Conservation (phyloP, 2,888 invertebrate genomes). For the Xestia sexstrigata region DNA sequence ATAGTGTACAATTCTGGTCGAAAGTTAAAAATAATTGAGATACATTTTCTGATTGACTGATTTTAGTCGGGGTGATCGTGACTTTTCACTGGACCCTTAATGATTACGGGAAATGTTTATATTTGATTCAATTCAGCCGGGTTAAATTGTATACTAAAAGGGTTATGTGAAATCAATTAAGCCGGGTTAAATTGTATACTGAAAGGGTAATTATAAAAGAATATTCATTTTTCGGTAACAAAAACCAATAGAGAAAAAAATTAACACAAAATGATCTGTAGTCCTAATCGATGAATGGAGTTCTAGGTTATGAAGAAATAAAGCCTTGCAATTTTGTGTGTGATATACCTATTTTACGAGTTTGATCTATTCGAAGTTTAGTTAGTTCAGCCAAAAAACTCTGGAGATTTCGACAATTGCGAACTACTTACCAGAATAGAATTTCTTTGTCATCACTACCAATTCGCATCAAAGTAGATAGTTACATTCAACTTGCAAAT, state of each 20-base stretch:
- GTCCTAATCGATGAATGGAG: background rate
- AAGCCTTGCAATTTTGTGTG: background rate
- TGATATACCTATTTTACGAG: background rate
- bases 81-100: background rate
- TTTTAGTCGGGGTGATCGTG: background rate
- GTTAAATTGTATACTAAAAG: slow-evolving; percentile 7
- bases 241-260: background rate
- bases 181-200: background rate
- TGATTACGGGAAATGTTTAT: slow-evolving; percentile 9
- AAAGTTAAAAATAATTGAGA: background rate
- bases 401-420: background rate
- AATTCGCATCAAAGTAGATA: slow-evolving; percentile 47
- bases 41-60: background rate
- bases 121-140: background rate
- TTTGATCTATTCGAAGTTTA: background rate
- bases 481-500: slow-evolving; percentile 52
- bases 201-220: slow-evolving; percentile 1
- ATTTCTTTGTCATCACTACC: slow-evolving; percentile 35
- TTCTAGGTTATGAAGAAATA: background rate
- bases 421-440: slow-evolving; percentile 16
- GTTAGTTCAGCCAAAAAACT: background rate
- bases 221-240: background rate
- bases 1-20: background rate
- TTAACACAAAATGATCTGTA: background rate
- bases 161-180: slow-evolving; percentile 2